Conservation (phyloP, 2,888 invertebrate species). For the Folsomia manolachei region DNA sequence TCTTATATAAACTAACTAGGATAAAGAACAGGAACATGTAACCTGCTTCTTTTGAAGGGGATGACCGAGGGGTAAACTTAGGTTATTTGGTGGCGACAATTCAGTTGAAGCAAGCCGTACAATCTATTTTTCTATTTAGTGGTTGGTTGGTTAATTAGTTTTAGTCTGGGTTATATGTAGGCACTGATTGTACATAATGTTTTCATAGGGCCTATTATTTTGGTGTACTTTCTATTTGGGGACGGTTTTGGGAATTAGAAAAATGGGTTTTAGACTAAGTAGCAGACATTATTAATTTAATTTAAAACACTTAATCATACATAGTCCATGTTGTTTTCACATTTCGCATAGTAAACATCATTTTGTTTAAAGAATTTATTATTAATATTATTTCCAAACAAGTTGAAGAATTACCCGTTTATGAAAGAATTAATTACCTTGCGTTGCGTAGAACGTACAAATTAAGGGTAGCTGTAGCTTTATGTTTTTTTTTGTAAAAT, state of each 20-base stretch:
- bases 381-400: neutral
- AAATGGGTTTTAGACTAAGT: conserved; percentile 1
- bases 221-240: neutral
- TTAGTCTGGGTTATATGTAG: neutral
- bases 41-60: conserved; percentile 8
- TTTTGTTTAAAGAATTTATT: neutral
- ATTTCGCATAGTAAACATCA: neutral
- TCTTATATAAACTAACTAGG: neutral
- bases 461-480: conserved; percentile 19
- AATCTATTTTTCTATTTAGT: conserved; percentile 24
- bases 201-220: conserved; percentile 1
- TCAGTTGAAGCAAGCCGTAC: conserved; percentile 18
- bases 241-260: conserved; percentile 3
- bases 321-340: conserved; percentile 2
- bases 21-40: neutral
- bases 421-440: neutral
- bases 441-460: conserved; percentile 17
- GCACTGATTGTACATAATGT: neutral
- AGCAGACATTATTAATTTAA: neutral
- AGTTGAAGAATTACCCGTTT: neutral
- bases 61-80: conserved; percentile 14
- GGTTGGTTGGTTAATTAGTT: neutral
- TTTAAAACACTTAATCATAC: neutral
- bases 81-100: conserved; percentile 16
- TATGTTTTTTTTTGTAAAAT: conserved; percentile 19